These are phyloP conservation scores for Ectropis grisescens DNA, from an alignment of 1,140 invertebrate species.

Conservation along the genomic window DNA sequence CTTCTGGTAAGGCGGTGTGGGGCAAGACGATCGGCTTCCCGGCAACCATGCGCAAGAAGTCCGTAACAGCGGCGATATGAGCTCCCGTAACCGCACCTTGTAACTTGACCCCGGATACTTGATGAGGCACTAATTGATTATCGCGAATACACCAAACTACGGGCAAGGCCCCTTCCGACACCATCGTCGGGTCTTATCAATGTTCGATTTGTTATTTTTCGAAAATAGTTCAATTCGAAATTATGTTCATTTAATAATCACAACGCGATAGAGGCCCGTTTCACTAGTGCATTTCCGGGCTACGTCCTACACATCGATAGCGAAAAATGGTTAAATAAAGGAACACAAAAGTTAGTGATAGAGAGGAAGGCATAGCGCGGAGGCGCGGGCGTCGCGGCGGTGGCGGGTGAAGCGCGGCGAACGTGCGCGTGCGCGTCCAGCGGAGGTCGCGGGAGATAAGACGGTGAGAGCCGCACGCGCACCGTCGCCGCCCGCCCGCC, in stretches of 20 bases:
- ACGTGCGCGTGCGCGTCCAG: constrained; percentile 59
- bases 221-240: not conserved
- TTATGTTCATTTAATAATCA: not conserved
- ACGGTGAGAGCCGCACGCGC: constrained; percentile 64
- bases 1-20: constrained; percentile 48
- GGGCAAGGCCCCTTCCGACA: constrained; percentile 70
- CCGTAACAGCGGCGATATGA: constrained; percentile 73
- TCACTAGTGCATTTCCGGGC: constrained; percentile 45
- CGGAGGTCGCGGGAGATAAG: constrained; percentile 68
- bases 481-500: constrained; percentile 33
- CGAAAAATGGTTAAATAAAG: constrained; percentile 35
- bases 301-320: constrained; percentile 38
- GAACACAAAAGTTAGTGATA: constrained; percentile 39
- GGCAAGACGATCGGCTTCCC: constrained; percentile 72
- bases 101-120: constrained; percentile 74
- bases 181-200: constrained; percentile 55
- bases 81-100: constrained; percentile 73
- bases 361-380: constrained; percentile 53
- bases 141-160: constrained; percentile 76
- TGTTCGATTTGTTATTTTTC: constrained; percentile 1
- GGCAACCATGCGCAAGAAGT: constrained; percentile 73
- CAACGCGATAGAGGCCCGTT: constrained; percentile 5
- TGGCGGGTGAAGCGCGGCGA: constrained; percentile 41
- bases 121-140: constrained; percentile 74
- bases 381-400: constrained; percentile 35